Base-by-base conservation (phyloP, 1,140 invertebrate species). In the Meloidogyne exigua region DNA sequence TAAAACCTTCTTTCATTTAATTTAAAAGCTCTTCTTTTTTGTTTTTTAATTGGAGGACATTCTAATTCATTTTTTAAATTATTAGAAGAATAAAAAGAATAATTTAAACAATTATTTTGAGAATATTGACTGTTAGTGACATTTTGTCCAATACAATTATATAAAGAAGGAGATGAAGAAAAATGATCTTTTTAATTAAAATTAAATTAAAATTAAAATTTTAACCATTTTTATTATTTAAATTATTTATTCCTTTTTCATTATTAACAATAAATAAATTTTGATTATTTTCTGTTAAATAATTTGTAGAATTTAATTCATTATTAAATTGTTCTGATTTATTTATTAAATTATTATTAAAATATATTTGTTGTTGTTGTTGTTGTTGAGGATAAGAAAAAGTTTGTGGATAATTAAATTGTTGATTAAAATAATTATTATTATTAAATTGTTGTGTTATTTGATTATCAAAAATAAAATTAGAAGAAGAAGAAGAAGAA, bases 251-350 rank as follows among this genome's bases (percentile, higher is more conserved):
- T n/a, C 49, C 49, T 57, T 57, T 57, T n/a, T 57, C 49, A 57
- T 49, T 18, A 49, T n/a, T n/a, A n/a, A n/a, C n/a, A n/a, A 7
- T n/a, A 57, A 44, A 15, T n/a, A 15, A 9, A n/a, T 57, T n/a
- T 57, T 57, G 49, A 57, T 57, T 57, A 57, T 57, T 57, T n/a
- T 57, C 49, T n/a, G n/a, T n/a, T n/a, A 57, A 57, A 57, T n/a
- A 57, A 57, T 57, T 57, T 9, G 3, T 4, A 4, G 49, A n/a
- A n/a, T 18, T 57, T 57, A 57, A 2, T 15, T 9, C 42, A 44
- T 44, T 44, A 44, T 13, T 15, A 44, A 12, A 7, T 57, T 57
- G n/a, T 57, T 57, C 49, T 57, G 49, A 57, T 57, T 57, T 57
- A 57, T n/a, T 57, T 57, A 57, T n/a, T 57, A 7, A n/a, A 57